Percentiles rank a stretch among this genome's conserved stretches.
Evolutionary conservation across 2,888 invertebrate species (phyloP).

Genomic region (Autographa gamma): DNA sequence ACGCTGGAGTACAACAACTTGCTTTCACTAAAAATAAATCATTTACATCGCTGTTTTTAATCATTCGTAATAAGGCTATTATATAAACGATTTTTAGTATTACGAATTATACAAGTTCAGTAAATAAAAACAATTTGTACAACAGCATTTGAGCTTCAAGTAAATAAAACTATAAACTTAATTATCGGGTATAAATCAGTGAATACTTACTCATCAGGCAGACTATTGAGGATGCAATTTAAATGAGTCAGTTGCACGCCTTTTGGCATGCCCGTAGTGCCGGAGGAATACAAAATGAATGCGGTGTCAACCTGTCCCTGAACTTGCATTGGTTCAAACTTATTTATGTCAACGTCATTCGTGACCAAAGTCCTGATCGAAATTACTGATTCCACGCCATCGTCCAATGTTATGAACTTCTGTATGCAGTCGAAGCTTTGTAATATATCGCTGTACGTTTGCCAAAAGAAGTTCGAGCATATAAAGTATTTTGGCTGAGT

Average conservation of each 20-base stretch:
- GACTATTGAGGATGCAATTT: slow-evolving; percentile 83
- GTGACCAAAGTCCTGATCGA: slow-evolving; percentile 65
- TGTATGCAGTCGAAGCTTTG: slow-evolving; percentile 69
- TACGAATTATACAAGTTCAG: no score
- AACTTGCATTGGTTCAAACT: slow-evolving; percentile 82
- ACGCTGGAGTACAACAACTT: no score
- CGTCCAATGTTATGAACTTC: slow-evolving; percentile 69
- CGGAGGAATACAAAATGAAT: slow-evolving; percentile 90
- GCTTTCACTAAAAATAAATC: no score
- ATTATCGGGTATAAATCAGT: slow-evolving; percentile 6
- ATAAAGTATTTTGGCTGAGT: slow-evolving; percentile 91
- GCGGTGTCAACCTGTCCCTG: slow-evolving; percentile 76
- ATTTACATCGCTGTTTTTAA: no score
- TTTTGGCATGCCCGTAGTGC: slow-evolving; percentile 92
- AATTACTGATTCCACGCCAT: slow-evolving; percentile 56
- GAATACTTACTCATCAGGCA: slow-evolving; percentile 72
- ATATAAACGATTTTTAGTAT: no score
- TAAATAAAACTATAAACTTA: background rate
- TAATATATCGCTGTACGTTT: slow-evolving; percentile 73
- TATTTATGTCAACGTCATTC: slow-evolving; percentile 64
- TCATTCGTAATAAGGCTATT: no score
- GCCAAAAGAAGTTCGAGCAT: slow-evolving; percentile 87
- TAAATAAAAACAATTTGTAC: no score
- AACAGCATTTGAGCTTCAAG: no score
- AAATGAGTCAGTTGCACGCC: slow-evolving; percentile 90